Percentiles rank a stretch among this genome's conserved stretches.
Evolutionary conservation across 2,888 invertebrate species (phyloP).

Genomic region (Lamellibrachia satsuma): DNA sequence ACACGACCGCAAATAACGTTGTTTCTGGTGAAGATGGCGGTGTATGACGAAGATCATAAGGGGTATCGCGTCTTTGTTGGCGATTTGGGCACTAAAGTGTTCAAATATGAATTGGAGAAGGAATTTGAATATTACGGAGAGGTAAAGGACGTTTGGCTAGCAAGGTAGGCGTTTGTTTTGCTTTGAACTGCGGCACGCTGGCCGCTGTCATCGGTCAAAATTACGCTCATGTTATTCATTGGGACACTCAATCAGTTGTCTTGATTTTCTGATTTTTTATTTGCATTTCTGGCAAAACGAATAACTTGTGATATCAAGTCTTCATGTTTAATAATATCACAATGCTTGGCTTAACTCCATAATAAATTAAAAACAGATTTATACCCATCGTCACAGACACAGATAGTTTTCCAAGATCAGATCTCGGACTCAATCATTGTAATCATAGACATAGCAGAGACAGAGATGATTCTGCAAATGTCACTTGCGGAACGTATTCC

Average conservation of each 20-base stretch:
- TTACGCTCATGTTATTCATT: background rate
- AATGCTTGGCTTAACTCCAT: too few relatives aligned
- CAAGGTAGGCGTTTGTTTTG: constrained; percentile 45
- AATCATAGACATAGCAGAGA: too few relatives aligned
- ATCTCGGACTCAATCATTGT: too few relatives aligned
- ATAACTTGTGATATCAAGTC: background rate
- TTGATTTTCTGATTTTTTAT: background rate
- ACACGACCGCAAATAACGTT: background rate
- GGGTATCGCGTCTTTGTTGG: constrained; percentile 62
- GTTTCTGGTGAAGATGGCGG: constrained; percentile 33
- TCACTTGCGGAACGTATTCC: too few relatives aligned
- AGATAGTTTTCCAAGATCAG: too few relatives aligned
- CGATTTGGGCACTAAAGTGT: constrained; percentile 56
- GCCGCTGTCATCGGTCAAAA: background rate
- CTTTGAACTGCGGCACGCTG: background rate
- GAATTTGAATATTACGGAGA: constrained; percentile 57
- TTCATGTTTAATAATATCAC: background rate
- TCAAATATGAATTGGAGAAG: constrained; percentile 57
- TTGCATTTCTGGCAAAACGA: background rate
- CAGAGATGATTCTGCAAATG: too few relatives aligned
- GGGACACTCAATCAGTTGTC: background rate
- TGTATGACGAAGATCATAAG: constrained; percentile 42
- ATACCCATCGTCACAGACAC: too few relatives aligned
- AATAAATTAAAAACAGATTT: too few relatives aligned
- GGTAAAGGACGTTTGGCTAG: constrained; percentile 61